Evolutionary conservation across 2,113 vertebrate genomes (phyloP).

Genomic region (Triplophysa tibetana): DNA sequence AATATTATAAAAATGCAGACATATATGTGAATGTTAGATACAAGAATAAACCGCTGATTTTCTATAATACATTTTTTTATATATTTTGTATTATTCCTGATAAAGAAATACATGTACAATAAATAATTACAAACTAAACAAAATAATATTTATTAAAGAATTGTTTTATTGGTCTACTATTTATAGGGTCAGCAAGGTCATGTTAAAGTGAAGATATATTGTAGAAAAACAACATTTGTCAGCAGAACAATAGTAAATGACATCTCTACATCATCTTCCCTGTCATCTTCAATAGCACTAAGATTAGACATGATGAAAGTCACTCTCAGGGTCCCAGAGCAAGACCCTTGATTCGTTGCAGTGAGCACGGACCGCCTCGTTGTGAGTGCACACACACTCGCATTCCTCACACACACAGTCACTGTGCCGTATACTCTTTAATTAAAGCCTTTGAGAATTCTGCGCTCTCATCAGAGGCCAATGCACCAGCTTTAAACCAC

Average conservation of each 20-base stretch:
- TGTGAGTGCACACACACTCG: conserved; percentile 7
- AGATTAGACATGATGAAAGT: conserved; percentile 30
- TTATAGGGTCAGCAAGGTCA: background rate
- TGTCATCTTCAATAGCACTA: conserved; percentile 42
- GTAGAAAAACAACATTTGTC: too few relatives aligned
- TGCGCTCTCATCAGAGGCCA: conserved; percentile 63
- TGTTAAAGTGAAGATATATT: too few relatives aligned
- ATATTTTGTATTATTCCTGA: too few relatives aligned
- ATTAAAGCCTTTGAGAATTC: conserved; percentile 79
- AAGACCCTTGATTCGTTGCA: conserved; percentile 25
- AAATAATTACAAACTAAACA: too few relatives aligned
- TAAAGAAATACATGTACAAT: too few relatives aligned
- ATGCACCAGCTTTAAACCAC: conserved; percentile 70
- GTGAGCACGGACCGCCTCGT: background rate
- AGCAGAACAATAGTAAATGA: too few relatives aligned
- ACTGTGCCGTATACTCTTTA: conserved; percentile 63
- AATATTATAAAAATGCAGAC: too few relatives aligned
- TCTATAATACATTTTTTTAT: too few relatives aligned
- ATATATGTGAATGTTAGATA: background rate
- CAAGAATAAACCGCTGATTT: background rate
- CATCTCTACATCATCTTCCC: background rate
- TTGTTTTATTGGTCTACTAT: background rate
- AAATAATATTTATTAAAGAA: too few relatives aligned
- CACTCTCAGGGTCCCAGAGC: conserved; percentile 27
- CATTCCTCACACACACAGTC: background rate